Percentiles rank a stretch among this genome's conserved stretches.
phyloP scores from a whole-genome alignment of 2,113 vertebrate genomes.

The Gallinago media region DNA sequence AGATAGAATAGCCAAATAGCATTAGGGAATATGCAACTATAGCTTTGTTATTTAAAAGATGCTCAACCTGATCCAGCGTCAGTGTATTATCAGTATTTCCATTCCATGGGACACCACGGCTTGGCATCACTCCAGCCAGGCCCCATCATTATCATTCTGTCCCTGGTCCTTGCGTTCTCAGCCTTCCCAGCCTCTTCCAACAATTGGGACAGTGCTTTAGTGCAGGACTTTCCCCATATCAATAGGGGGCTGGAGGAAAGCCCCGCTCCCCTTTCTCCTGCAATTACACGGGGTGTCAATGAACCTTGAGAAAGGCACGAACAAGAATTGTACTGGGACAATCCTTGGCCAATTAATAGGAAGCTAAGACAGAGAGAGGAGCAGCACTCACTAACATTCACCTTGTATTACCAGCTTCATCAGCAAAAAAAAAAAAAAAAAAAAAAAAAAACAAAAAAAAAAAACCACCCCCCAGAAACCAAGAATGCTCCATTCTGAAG shows the following conservation, averaged over 20 bases:
- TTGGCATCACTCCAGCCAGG: neutral
- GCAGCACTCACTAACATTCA: neutral
- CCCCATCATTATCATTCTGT: neutral
- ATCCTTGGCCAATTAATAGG: neutral
- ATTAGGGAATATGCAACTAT: neutral
- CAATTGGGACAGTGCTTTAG: neutral
- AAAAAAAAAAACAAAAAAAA: neutral
- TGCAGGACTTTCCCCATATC: neutral
- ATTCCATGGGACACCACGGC: fast-evolving
- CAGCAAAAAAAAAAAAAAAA: fast-evolving
- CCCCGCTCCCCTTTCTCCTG: neutral
- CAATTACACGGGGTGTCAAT: neutral
- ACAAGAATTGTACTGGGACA: neutral
- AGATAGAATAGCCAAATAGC: neutral
- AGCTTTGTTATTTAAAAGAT: neutral
- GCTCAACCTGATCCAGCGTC: fast-evolving
- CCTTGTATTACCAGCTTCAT: neutral
- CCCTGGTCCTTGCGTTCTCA: neutral
- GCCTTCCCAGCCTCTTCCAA: neutral
- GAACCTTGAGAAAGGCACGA: neutral
- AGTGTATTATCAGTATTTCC: neutral
- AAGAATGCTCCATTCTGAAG: neutral
- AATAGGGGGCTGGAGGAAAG: neutral
- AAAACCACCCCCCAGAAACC: no score
- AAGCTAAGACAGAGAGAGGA: neutral